Conservation (phyloP, 2,797 vertebrate genomes). For the Netta rufina region DNA sequence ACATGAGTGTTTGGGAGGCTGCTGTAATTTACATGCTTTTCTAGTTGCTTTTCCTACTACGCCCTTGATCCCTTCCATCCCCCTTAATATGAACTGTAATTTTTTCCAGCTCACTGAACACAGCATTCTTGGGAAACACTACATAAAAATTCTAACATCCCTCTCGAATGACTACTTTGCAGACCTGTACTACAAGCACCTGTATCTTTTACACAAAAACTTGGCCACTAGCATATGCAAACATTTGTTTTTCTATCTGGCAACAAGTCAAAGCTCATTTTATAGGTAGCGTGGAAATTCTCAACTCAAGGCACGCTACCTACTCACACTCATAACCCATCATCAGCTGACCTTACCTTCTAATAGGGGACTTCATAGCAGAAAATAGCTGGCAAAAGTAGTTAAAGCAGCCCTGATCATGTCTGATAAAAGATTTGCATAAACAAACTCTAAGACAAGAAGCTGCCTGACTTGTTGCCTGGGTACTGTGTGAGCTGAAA, state of each 20-base stretch:
- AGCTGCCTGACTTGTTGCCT: background rate
- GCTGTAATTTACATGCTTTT: background rate
- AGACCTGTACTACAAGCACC: background rate
- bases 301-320: background rate
- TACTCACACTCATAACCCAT: background rate
- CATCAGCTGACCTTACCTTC: background rate
- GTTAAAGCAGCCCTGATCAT: background rate
- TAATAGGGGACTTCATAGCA: background rate
- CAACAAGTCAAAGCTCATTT: background rate
- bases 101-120: background rate
- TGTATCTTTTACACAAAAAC: background rate
- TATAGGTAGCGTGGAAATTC: background rate
- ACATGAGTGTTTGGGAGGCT: background rate
- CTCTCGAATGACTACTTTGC: background rate
- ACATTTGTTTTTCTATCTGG: background rate
- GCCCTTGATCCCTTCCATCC: background rate
- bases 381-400: slow-evolving; percentile 13
- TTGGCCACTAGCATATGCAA: background rate
- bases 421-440: background rate
- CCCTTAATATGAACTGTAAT: background rate
- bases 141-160: background rate
- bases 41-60: background rate
- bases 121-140: background rate
- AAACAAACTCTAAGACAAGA: background rate
- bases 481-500: background rate